Conservation (phyloP, 37 sponge, comb jelly and placozoan genomes). For the Spongia lamella region DNA sequence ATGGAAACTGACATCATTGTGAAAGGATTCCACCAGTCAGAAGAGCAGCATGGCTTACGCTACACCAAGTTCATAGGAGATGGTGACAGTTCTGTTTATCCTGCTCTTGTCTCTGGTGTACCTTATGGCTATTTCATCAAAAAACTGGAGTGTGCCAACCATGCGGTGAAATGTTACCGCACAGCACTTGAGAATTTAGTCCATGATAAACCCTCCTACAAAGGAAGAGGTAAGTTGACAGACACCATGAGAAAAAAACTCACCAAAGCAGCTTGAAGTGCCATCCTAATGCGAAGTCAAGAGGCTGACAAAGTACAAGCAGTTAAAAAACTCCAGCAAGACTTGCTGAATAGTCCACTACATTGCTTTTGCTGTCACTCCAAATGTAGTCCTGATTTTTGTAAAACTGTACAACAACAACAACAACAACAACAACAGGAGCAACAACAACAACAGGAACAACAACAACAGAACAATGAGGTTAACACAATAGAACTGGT, state of each 20-base stretch:
- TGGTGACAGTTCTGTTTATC: constrained; percentile 9
- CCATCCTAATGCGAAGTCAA: constrained; percentile 25
- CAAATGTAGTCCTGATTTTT: constrained; percentile 16
- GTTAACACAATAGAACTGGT: no score
- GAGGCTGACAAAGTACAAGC: no score
- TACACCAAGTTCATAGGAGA: no score
- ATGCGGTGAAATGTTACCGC: constrained; percentile 34
- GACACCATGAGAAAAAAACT: constrained; percentile 9
- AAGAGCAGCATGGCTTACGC: constrained; percentile 4
- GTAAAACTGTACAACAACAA: neutral
- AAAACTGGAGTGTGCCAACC: constrained; percentile 34
- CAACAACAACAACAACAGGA: constrained; percentile 9
- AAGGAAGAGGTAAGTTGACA: constrained; percentile 18
- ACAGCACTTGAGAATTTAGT: constrained; percentile 2
- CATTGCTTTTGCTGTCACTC: constrained; percentile 33
- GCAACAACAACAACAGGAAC: no score
- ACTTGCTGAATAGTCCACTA: constrained; percentile 27
- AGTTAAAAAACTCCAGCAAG: constrained; percentile 22
- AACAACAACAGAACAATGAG: no score
- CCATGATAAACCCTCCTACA: constrained; percentile 29
- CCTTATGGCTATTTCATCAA: neutral
- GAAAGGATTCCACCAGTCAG: constrained; percentile 29
- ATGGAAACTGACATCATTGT: constrained; percentile 33
- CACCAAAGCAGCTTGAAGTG: constrained; percentile 28
- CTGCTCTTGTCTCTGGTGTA: neutral